Base-by-base conservation (phyloP, 2,888 invertebrate species). In the Tromatobia lineatoria region DNA sequence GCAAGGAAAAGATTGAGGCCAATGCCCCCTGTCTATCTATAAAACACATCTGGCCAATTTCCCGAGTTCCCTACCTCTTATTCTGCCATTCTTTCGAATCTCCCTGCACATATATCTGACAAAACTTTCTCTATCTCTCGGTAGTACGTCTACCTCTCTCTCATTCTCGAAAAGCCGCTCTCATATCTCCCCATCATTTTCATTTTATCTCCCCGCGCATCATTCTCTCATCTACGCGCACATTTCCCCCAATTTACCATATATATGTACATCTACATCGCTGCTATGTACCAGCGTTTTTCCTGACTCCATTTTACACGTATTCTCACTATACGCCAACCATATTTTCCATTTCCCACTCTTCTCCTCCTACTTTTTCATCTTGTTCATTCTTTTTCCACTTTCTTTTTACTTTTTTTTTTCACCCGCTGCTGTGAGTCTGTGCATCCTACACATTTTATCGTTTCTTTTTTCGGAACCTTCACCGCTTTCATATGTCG, bases 21-120 rank as follows among this genome's bases (percentile, higher is more conserved):
- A 50, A 34, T 52, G 75, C 38, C 75, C 38, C 45, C 61, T 18
- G 11, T 15, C n/a, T 54, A 71, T 67, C 75, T 79, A 67, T 82
- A 79, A 70, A 75, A 34, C 45, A 82, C 79, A 76, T 82, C 57
- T 66, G 82, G 66, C 25, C 34, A 82, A 82, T 82, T 82, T 77
- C 67, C 73, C 20, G 29, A 34, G 59, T 67, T 82, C 59, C 67
- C 50, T 64, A 38, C 59, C 73, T 57, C 38, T 52, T 70, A 54
- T 23, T 38, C 38, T 47, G 15, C 59, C 50, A 61, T 78, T 78
- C 38, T 67, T 59, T 50, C 61, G 61, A 25, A 57, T 71, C 25
- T 57, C 18, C 61, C 59, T 42, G 69, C 59, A 67, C 74, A 69
- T 45, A 45, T 45, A 77, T 84, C 64, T 50, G 74, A 54, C 66